Percentiles rank a stretch among this genome's conserved stretches.
Evolutionary conservation across 2,113 vertebrate genomes (phyloP).

Genomic region (Daubentonia madagascariensis): DNA sequence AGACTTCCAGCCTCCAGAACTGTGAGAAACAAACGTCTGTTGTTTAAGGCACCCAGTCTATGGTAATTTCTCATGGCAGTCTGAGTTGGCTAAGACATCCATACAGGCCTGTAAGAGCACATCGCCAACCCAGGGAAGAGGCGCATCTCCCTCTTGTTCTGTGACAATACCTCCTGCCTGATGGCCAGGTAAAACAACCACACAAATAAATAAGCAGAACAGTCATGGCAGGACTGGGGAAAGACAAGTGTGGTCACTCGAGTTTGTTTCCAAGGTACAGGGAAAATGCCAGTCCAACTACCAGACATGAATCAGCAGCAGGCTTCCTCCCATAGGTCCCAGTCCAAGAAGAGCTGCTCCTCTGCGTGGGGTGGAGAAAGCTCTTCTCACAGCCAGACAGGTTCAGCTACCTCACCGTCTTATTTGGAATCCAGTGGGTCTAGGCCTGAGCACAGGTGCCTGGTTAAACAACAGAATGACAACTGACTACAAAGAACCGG

Average conservation of each 20-base stretch:
- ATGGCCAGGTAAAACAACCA: too few relatives aligned
- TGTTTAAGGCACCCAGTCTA: background rate
- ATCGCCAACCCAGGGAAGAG: rapidly evolving
- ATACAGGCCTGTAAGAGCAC: rapidly evolving
- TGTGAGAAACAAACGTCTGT: rapidly evolving
- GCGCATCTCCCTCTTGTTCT: background rate
- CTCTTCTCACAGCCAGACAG: background rate
- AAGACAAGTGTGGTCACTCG: rapidly evolving
- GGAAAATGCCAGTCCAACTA: background rate
- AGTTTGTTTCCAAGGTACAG: rapidly evolving
- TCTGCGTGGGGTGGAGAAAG: background rate
- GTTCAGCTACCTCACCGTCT: background rate
- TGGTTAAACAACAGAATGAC: background rate
- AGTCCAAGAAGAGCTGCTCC: background rate
- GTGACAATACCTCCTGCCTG: background rate
- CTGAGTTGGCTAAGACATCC: background rate
- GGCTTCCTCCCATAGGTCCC: background rate
- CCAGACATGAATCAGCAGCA: rapidly evolving
- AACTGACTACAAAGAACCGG: background rate
- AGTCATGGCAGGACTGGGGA: background rate
- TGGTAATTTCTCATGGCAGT: rapidly evolving
- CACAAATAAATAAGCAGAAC: background rate
- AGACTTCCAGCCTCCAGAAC: background rate
- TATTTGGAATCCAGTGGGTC: background rate
- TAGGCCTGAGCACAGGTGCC: background rate